Conservation (phyloP, 1,140 invertebrate species). For the Dinoponera quadriceps region DNA sequence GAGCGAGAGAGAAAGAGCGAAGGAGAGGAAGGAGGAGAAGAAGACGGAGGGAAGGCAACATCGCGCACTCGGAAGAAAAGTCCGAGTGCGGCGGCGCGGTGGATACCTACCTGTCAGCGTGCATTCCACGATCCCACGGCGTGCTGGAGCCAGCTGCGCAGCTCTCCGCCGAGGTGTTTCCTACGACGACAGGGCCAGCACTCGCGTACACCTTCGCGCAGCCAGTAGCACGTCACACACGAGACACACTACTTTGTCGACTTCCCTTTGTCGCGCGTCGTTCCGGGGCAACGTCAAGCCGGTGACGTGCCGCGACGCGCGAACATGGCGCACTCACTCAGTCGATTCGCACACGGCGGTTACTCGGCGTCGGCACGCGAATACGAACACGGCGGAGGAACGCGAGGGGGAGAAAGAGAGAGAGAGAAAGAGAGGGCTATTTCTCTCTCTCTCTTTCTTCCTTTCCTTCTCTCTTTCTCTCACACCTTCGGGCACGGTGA, state of each 20-base stretch:
- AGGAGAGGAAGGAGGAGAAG: not conserved
- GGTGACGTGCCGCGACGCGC: slow-evolving; percentile 63
- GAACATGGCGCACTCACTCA: slow-evolving; percentile 66
- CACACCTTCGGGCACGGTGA: not conserved
- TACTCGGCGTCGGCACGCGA: slow-evolving; percentile 20
- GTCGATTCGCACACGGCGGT: slow-evolving; percentile 25
- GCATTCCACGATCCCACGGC: slow-evolving; percentile 79
- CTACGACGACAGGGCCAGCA: not conserved
- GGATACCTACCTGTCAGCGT: slow-evolving; percentile 79
- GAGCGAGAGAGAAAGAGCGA: slow-evolving; percentile 11
- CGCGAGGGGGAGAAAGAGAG: not conserved
- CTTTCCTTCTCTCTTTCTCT: no score
- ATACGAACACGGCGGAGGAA: not conserved
- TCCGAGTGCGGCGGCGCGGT: slow-evolving; percentile 77
- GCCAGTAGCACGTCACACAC: not conserved
- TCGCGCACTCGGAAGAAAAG: slow-evolving; percentile 56
- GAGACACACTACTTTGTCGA: not conserved
- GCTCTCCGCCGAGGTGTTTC: slow-evolving; percentile 20
- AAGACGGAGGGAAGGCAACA: slow-evolving; percentile 14
- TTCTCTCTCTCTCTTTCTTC: no score
- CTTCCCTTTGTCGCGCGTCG: not conserved
- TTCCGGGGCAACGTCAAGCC: slow-evolving; percentile 44
- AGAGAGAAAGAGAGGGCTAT: no score
- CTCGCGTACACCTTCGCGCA: not conserved
- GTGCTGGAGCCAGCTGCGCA: slow-evolving; percentile 49